Percentiles rank a stretch among this genome's conserved stretches.
phyloP scores from a whole-genome alignment of 2,113 vertebrate genomes.

The Oncorhynchus mykiss region DNA sequence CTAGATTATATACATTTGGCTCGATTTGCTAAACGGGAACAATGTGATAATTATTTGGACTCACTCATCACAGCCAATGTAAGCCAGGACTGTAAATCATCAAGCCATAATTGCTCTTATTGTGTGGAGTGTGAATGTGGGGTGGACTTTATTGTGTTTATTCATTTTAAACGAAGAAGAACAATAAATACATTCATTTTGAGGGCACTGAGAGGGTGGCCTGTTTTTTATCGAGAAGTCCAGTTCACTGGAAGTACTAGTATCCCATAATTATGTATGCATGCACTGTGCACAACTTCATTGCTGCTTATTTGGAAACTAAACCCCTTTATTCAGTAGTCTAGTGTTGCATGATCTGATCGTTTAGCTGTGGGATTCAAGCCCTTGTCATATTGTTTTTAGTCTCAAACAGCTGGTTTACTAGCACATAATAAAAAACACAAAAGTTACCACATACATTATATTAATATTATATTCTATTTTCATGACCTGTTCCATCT shows the following conservation, averaged over 20 bases:
- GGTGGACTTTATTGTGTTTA: neutral
- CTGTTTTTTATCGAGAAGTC: neutral
- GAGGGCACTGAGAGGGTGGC: neutral
- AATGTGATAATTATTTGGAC: neutral
- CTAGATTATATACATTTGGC: neutral
- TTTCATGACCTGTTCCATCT: neutral
- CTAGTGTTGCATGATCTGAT: neutral
- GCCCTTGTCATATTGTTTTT: neutral
- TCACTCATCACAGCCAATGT: neutral
- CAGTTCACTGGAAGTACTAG: neutral
- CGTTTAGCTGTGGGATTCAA: neutral
- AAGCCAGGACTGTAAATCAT: slow-evolving; percentile 1
- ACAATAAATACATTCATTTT: slow-evolving; percentile 9
- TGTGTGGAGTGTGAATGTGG: neutral
- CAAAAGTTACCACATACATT: too few species aligned
- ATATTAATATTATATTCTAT: too few species aligned
- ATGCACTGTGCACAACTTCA: too few species aligned
- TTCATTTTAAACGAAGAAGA: neutral
- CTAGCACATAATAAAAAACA: neutral
- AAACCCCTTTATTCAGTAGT: too few species aligned
- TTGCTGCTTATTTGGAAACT: too few species aligned
- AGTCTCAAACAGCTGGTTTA: neutral
- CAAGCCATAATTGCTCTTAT: neutral
- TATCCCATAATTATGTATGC: neutral
- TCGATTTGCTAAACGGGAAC: neutral